Base-by-base conservation (phyloP, 1,140 invertebrate genomes). In the Ectropis grisescens region DNA sequence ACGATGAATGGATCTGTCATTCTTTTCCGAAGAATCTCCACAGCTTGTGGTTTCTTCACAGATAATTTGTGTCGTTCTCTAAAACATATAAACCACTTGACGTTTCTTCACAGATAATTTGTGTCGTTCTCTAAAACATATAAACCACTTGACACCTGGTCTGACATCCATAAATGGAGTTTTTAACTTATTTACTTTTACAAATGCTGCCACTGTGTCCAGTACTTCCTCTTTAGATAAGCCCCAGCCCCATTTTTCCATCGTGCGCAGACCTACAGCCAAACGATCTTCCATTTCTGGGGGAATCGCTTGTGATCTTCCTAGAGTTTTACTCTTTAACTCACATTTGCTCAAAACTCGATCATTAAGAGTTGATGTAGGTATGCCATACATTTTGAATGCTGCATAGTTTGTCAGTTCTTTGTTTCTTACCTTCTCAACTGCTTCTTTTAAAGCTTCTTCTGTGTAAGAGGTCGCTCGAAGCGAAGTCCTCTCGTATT, bases 1-100 rank as follows among this genome's bases (percentile, higher is more conserved):
- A 47, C 41, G 10, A 47, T 12, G 31, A 53, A 47, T 10, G 44
- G 44, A 29, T 53, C 44, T 7, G 41, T 47, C 31, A 36, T 45
- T 32, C 31, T 37, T 38, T 41, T 46, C 33, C 46, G 15, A 2
- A 36, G 6, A 24, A 39, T 33, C 30, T 51, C 43, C 1, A 51
- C 27, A 11, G 48, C 22, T 25, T 51, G 43, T 1, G 48, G 31
- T 32, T 46, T 51, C 33, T 46, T 51, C 14, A 29, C 12, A 13
- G 28, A 29, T 29, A 14, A 29, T 29, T 11, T 29, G 13, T 14
- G 13, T 19, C 16, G 16, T 19, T 19, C 16, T 19, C 16, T 19
- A 19, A 19, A 19, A 19, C 3, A 19, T 19, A 19, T 19, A 8
- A 19, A 19, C 16, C 16, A 19, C 22, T 25, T 51, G 43, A 1